Evolutionary conservation across 2,888 invertebrate genomes (phyloP).

Genomic region (Drosophila tripunctata): DNA sequence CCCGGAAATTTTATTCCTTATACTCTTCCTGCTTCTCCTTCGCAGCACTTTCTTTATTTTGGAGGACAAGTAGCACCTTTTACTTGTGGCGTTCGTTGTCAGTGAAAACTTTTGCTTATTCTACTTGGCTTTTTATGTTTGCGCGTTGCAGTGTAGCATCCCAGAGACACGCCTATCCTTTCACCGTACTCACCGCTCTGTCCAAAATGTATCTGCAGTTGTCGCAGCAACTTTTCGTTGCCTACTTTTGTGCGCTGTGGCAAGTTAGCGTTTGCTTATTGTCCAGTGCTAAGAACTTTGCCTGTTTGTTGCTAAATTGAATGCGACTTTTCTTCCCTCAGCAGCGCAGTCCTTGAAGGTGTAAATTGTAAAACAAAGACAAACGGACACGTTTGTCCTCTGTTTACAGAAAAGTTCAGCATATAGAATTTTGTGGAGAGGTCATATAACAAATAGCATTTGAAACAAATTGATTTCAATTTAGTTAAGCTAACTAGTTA

Average conservation of each 20-base stretch:
- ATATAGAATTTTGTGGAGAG: background rate
- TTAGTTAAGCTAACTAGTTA: background rate
- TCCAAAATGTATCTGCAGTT: conserved; percentile 52
- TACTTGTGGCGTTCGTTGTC: conserved; percentile 66
- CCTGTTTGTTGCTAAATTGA: conserved; percentile 69
- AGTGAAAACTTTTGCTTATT: conserved; percentile 69
- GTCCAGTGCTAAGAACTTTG: conserved; percentile 63
- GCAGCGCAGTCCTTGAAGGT: conserved; percentile 65
- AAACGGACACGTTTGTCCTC: conserved; percentile 38
- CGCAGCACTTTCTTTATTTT: conserved; percentile 4
- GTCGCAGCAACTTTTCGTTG: conserved; percentile 63
- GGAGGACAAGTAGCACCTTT: conserved; percentile 70
- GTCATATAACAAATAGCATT: conserved; percentile 6
- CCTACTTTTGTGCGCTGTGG: conserved; percentile 58
- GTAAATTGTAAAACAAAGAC: conserved; percentile 70
- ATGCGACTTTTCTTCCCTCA: too few species aligned
- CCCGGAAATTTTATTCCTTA: conserved; percentile 16
- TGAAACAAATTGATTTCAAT: conserved; percentile 1
- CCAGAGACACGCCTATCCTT: background rate
- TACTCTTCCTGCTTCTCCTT: conserved; percentile 16
- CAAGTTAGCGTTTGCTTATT: conserved; percentile 59
- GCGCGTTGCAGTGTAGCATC: conserved; percentile 52
- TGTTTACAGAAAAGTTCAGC: background rate
- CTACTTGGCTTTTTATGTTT: conserved; percentile 61
- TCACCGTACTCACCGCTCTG: background rate